Base-by-base conservation (phyloP, 2,797 vertebrate genomes). In the Micropoecilia bifurca region DNA sequence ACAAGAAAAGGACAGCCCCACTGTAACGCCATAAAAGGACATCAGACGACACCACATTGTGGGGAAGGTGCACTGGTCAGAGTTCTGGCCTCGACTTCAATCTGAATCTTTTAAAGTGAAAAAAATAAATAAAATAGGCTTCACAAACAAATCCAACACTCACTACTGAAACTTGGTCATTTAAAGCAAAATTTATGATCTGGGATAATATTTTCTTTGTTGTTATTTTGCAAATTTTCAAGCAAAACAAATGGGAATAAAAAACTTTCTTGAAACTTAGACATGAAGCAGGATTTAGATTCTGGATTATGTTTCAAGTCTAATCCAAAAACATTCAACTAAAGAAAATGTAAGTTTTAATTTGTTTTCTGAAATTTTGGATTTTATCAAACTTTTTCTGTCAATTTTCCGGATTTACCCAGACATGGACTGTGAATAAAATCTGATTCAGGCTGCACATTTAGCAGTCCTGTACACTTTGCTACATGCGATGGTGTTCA, bases 1-100 rank as follows among this genome's bases (percentile, higher is more conserved):
- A 71, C 71, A 30, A 78, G 76, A 61, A 77, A 53, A 71, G 68
- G 13, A 76, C 78, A 81, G 59, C 71, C 46, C 71, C 73, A 73
- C 53, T 14, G 14, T 30, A 80, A 80, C 80, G 53, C 71, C 83
- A 80, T 55, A 89, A 80, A 86, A 79, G 84, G 79, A 89, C 84
- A 90, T 80, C 39, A 18, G 59, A 28, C 76, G 57, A 85, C 76
- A 86, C 47, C 66, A 57, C 55, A 66, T 12, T 57, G 78, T 66
- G 81, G 84, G 81, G 83, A 87, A 90, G 87, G 79, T 90, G 88
- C 86, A 88, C 59, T 73, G 74, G 76, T 79, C 68, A 83, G 83
- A 89, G 85, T 53, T 88, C 89, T 82, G 87, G 86, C 73, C 84
- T 84, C 12, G 83, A 75, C 80, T 74, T 79, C 46, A 74, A 72